Evolutionary conservation across 2,797 vertebrate genomes (phyloP).

Genomic region (Oryzias dopingdopingensis): DNA sequence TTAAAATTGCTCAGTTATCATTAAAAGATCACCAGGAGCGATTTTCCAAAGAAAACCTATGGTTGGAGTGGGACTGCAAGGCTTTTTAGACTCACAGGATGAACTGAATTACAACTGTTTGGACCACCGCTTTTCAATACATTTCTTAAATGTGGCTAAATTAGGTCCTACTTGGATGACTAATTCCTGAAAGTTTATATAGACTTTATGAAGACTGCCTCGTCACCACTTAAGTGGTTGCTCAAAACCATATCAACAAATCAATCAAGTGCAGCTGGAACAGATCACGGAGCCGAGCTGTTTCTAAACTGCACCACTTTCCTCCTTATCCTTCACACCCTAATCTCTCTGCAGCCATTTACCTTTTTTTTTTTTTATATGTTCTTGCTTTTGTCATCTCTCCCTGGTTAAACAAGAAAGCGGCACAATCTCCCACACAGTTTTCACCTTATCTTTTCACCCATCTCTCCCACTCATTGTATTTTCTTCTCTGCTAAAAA

Average conservation of each 20-base stretch:
- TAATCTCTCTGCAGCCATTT: constrained; percentile 12
- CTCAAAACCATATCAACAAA: constrained; percentile 35
- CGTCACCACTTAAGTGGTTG: constrained; percentile 36
- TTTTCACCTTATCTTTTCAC: constrained; percentile 12
- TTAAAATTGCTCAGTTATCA: too few species aligned
- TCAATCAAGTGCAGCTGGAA: constrained; percentile 56
- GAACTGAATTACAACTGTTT: too few species aligned
- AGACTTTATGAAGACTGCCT: not conserved
- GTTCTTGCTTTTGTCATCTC: constrained; percentile 8
- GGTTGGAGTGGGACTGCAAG: too few species aligned
- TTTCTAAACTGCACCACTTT: constrained; percentile 22
- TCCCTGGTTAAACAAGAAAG: constrained; percentile 11
- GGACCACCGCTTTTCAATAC: too few species aligned
- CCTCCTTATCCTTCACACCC: constrained; percentile 16
- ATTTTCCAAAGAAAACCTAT: too few species aligned
- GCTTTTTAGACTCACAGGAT: too few species aligned
- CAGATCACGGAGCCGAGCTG: constrained; percentile 29
- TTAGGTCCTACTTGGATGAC: not conserved
- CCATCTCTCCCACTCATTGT: not conserved
- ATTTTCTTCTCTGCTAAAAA: constrained; percentile 8
- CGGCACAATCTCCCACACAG: constrained; percentile 4
- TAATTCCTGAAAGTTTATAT: not conserved
- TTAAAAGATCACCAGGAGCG: too few species aligned
- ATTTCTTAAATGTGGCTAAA: too few species aligned
- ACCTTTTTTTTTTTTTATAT: constrained; percentile 4